Base-by-base conservation (phyloP, 1,140 invertebrate species). In the Pemphigus obesinymphae region DNA sequence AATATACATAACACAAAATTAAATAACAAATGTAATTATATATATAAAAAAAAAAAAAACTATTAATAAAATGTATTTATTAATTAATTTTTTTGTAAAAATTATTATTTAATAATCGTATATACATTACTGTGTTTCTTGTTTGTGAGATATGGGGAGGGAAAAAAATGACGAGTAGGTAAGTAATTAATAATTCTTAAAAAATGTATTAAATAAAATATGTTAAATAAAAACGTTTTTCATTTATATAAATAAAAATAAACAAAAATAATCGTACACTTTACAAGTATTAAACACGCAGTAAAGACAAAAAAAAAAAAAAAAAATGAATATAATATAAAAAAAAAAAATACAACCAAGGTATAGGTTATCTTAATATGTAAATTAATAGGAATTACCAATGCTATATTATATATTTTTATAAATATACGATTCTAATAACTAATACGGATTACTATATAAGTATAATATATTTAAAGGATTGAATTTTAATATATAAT, bases 251-350 rank as follows among this genome's bases (percentile, higher is more conserved):
- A 72, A 20, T 43, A 58, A 55, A 78, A 78, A 43, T 78, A 58
- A 40, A 75, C 72, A 75, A 55, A 55, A 76, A 76, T 80, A 80
- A 80, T 61, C 75, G 55, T 80, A 80, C 75, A 80, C 75, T 80
- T 80, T 80, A 80, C 75, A 80, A 61, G 53, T 80, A 55, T 76
- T 50, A 37, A 76, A 76, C 50, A 76, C 48, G 20, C 50, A 37
- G 50, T 34, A 76, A 53, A 76, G 13, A 76, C 23, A 43, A 40
- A 68, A 48, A 72, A 72, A 63, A 40, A 68, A 48, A 72, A 72
- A 63, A 48, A 10, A 72, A 72, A 26, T 43, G 43, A 20, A 48
- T 48, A 72, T 48, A 29, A 48, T 43, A 29, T 37, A 34, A n/a
- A 72, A 31, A 31, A 31, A 48, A 48, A 45, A 73, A 48, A 50